Evolutionary conservation across 2,113 vertebrate species (phyloP).

Genomic region (Pteronura brasiliensis): DNA sequence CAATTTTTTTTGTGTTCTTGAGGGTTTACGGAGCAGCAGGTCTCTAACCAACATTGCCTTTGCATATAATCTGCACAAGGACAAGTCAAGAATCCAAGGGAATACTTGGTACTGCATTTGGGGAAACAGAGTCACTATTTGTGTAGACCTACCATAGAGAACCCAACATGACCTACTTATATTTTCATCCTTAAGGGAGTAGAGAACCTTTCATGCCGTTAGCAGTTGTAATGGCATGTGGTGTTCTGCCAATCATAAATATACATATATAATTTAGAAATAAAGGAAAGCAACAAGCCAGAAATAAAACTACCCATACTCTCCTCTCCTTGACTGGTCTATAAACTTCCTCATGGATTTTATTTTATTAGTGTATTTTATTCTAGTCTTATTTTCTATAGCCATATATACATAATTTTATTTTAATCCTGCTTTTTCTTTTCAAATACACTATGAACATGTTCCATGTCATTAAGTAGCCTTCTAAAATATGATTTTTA

Average conservation of each 20-base stretch:
- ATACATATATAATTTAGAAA: background rate
- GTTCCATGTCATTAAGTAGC: background rate
- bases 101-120: background rate
- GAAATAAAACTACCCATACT: background rate
- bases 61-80: no score
- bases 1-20: background rate
- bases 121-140: background rate
- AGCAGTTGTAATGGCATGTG: background rate
- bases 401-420: background rate
- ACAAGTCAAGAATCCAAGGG: background rate
- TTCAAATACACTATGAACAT: background rate
- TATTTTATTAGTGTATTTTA: background rate
- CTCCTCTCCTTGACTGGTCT: background rate
- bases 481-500: conserved; percentile 16
- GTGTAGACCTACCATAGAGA: background rate
- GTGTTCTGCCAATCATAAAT: background rate
- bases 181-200: background rate
- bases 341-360: background rate
- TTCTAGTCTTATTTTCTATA: background rate
- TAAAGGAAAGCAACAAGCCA: background rate
- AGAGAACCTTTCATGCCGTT: background rate
- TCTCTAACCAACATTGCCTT: rapidly evolving
- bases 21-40: no score
- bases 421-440: background rate
- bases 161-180: background rate